These are phyloP conservation scores for Mercenaria mercenaria DNA, from an alignment of 1,140 invertebrate species.

Conservation along the genomic window DNA sequence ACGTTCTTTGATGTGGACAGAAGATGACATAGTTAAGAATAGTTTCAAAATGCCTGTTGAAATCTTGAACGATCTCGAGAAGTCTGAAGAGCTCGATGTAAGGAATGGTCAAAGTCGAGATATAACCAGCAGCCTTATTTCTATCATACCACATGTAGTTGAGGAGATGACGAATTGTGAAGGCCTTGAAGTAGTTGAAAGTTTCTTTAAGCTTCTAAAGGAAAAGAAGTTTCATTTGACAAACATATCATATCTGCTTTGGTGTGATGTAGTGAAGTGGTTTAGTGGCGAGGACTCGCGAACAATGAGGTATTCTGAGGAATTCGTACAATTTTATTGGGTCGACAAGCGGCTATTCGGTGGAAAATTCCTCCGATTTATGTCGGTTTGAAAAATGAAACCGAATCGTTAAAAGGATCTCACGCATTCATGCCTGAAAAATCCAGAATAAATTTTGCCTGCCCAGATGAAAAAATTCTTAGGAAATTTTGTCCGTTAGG, in stretches of 20 bases:
- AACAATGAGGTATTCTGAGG: background rate
- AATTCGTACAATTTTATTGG: background rate
- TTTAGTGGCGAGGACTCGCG: background rate
- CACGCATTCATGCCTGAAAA: background rate
- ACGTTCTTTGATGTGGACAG: too few relatives aligned
- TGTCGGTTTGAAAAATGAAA: slow-evolving; percentile 22
- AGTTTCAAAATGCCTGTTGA: too few relatives aligned
- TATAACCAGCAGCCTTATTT: background rate
- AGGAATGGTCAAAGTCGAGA: background rate
- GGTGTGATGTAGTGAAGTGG: slow-evolving; percentile 44
- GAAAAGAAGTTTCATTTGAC: slow-evolving; percentile 24
- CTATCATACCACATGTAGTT: background rate
- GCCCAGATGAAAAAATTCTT: background rate
- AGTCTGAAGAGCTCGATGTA: background rate
- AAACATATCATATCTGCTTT: slow-evolving; percentile 49
- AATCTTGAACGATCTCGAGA: too few relatives aligned
- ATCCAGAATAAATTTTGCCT: slow-evolving; percentile 13
- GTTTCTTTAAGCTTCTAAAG: background rate
- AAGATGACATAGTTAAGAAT: too few relatives aligned
- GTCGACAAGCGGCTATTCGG: slow-evolving; percentile 22
- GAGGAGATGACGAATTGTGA: background rate
- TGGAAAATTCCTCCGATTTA: slow-evolving; percentile 36
- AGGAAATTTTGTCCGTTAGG: background rate
- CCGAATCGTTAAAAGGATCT: background rate
- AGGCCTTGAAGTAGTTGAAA: background rate